Evolutionary conservation across 2,113 vertebrate species (phyloP), one percentile per base, ranked within the genome.

Genomic region (Sceloporus undulatus): DNA sequence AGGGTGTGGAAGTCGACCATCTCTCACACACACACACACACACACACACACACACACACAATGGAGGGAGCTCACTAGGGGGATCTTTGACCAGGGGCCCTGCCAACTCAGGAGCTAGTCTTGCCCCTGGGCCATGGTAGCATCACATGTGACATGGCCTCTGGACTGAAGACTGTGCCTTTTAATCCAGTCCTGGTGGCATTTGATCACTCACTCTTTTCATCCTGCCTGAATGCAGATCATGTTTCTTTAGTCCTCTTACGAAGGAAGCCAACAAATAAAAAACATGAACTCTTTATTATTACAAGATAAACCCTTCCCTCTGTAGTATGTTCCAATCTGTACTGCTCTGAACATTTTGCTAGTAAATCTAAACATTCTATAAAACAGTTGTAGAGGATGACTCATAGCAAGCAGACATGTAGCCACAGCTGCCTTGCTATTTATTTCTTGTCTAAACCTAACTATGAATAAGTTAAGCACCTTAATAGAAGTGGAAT

Each of bases 391-490:
- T 38, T 80, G 80, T 56, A 90, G 59, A 71, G 86, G 88, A 89
- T 91, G 94, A 93, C 91, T 91, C 95, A 95, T 86, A 87, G 79
- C 88, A 74, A 59, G 89, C 88, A 94, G 93, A 92, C 93, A 93
- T 94, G 96, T 92, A 94, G 91, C 93, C 94, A 88, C 95, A 94
- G 93, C 94, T 92, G 93, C 92, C 94, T 82, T 85, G 91, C 93
- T 92, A 88, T 91, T 95, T 94, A 93, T 89, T 95, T 95, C 96
- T 94, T 94, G 93, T 95, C 93, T 90, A 95, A 94, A 94, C 95
- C 91, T 79, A 96, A 94, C 94, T 93, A 93, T 68, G 91, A 95
- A 95, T 94, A 94, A 87, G 90, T 88, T 96, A 94, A 96, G 91
- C 89, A 94, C 94, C 93, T 96, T 95, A 87, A 92, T 90, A 94